These are phyloP conservation scores for Poeciliopsis occidentalis DNA, from an alignment of 2,113 vertebrate genomes.

Conservation along the genomic window DNA sequence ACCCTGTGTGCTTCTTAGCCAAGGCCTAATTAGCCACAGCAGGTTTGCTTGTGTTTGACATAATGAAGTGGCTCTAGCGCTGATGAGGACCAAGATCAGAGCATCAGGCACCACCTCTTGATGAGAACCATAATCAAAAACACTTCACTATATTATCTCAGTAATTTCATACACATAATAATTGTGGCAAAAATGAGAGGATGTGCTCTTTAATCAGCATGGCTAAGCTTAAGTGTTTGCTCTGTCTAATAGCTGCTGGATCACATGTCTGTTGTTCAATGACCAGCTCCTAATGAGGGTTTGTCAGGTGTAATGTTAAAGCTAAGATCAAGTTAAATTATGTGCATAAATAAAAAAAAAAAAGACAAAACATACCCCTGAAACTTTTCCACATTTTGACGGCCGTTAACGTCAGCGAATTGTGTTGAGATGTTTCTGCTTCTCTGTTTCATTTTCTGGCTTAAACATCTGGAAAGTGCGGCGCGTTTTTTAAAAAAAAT, in stretches of 20 bases:
- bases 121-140: conserved; percentile 41
- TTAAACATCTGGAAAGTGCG: too few relatives aligned
- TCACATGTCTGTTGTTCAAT: not conserved
- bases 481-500: too few relatives aligned
- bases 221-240: not conserved
- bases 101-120: conserved; percentile 42
- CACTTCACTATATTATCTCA: conserved; percentile 38
- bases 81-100: conserved; percentile 55
- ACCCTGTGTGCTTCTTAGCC: conserved; percentile 38
- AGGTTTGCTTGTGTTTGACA: conserved; percentile 46
- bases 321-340: not conserved
- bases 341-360: too few relatives aligned
- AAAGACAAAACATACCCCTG: too few relatives aligned
- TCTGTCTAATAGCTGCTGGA: not conserved
- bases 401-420: too few relatives aligned
- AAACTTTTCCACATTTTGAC: too few relatives aligned
- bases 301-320: not conserved
- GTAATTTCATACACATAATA: conserved; percentile 35
- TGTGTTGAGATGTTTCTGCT: too few relatives aligned
- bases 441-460: too few relatives aligned
- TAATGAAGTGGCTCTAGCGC: conserved; percentile 50
- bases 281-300: not conserved
- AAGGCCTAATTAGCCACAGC: conserved; percentile 54
- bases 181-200: conserved; percentile 9
- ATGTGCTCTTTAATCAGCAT: not conserved